A percentile compares a stretch with the other conserved stretches of the same genome.
Evolutionary conservation across 1,140 invertebrate genomes (phyloP).

Genomic region (Zaprionus tsacasi): DNA sequence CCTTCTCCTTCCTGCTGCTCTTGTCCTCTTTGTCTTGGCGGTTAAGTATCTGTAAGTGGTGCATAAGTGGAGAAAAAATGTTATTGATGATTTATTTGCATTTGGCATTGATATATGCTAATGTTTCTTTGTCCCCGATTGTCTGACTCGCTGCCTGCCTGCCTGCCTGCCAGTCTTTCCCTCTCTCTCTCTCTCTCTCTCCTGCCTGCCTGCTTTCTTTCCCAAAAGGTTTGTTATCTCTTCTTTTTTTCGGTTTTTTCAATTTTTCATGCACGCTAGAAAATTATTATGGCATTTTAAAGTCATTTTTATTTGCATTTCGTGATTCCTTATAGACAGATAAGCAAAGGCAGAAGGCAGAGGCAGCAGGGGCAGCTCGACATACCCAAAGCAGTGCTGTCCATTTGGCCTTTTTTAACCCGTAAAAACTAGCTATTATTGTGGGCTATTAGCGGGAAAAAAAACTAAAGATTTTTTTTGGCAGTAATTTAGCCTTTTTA

Average conservation of each 20-base stretch:
- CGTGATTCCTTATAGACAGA: slow-evolving; percentile 72
- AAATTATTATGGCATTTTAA: slow-evolving; percentile 77
- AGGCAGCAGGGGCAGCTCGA: background rate
- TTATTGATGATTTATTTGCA: slow-evolving; percentile 84
- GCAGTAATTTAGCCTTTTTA: no score
- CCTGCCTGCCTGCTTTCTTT: slow-evolving; percentile 37
- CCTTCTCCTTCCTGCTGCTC: background rate
- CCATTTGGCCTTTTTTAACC: no score
- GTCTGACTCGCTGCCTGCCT: slow-evolving; percentile 12
- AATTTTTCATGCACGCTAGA: slow-evolving; percentile 70
- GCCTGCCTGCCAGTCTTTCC: slow-evolving; percentile 12
- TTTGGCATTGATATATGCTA: slow-evolving; percentile 84
- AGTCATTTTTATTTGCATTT: slow-evolving; percentile 83
- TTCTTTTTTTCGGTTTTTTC: slow-evolving; percentile 51
- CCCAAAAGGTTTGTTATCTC: slow-evolving; percentile 66
- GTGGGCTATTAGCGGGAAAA: no score
- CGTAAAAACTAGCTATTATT: no score
- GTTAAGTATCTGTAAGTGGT: slow-evolving; percentile 82
- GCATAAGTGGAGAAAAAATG: slow-evolving; percentile 81
- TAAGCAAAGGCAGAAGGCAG: slow-evolving; percentile 31
- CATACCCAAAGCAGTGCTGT: background rate
- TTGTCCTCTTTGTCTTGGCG: slow-evolving; percentile 38
- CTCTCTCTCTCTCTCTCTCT: slow-evolving; percentile 20
- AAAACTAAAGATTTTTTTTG: no score
- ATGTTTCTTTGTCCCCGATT: slow-evolving; percentile 61